A percentile compares a stretch with the other conserved stretches of the same genome.
These are phyloP conservation scores for Zalophus californianus DNA, from an alignment of 2,797 vertebrate genomes.

Conservation along the genomic window DNA sequence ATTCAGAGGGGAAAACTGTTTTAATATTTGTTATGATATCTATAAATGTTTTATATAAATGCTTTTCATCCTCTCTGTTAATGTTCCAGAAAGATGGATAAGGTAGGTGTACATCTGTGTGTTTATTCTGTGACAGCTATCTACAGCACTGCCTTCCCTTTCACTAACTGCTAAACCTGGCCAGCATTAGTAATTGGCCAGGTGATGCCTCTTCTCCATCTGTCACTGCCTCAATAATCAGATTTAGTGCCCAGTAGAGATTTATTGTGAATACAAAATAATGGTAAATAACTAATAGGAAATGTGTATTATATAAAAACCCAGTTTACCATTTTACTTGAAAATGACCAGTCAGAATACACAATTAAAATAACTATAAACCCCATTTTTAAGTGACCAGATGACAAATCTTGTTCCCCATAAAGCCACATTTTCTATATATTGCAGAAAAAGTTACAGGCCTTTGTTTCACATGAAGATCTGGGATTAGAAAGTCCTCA, in stretches of 20 bases:
- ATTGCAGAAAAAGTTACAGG: not conserved
- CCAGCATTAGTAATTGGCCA: not conserved
- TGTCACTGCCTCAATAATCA: not conserved
- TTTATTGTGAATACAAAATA: not conserved
- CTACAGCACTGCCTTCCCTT: not conserved
- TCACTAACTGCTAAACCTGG: not conserved
- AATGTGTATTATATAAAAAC: not conserved
- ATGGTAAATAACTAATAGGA: not conserved
- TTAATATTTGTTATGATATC: not conserved
- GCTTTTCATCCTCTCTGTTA: not conserved
- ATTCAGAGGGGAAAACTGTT: not conserved
- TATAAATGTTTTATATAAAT: not conserved
- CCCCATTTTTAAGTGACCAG: not conserved
- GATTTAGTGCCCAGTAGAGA: not conserved
- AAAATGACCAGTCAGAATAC: not conserved
- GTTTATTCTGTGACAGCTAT: not conserved
- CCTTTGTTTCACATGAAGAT: not conserved
- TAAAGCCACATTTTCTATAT: not conserved
- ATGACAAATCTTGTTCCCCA: not conserved
- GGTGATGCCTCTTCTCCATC: not conserved
- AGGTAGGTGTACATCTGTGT: not conserved
- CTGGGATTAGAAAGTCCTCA: not conserved
- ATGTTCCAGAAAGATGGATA: not conserved
- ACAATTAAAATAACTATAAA: not conserved
- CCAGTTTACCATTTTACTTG: not conserved